Conservation (phyloP, 23 tunicate genomes). For the Diplosoma virens region DNA sequence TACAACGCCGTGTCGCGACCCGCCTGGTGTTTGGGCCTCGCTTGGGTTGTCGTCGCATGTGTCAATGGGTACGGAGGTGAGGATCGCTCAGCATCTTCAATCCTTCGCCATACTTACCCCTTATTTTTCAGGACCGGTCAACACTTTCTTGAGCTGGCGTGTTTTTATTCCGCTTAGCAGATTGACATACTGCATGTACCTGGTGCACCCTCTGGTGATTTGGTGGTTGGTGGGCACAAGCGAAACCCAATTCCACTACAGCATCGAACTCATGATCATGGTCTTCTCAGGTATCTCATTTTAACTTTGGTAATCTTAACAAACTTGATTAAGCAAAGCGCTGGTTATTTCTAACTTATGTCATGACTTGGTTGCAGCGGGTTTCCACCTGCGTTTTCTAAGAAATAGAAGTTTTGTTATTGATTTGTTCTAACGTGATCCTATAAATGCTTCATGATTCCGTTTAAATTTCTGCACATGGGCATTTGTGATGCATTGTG, state of each 20-base stretch:
- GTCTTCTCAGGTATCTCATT: slow-evolving; percentile 33
- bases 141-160: slow-evolving; percentile 69
- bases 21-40: slow-evolving; percentile 53
- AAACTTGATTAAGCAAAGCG: no score
- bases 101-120: neutral
- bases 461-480: no score
- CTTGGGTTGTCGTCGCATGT: slow-evolving; percentile 81
- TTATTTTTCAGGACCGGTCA: slow-evolving; percentile 59
- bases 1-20: slow-evolving; percentile 79
- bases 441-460: no score
- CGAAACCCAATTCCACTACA: slow-evolving; percentile 51
- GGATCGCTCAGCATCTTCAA: neutral
- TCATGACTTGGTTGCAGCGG: no score
- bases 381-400: no score
- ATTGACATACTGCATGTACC: slow-evolving; percentile 69
- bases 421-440: no score
- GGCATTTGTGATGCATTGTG: no score
- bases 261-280: slow-evolving; percentile 7
- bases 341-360: no score
- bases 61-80: slow-evolving; percentile 75
- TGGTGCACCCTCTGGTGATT: slow-evolving; percentile 74
- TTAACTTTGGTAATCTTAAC: no score
- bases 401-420: no score
- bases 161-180: slow-evolving; percentile 76
- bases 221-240: slow-evolving; percentile 39